Conservation (phyloP, 2,888 invertebrate species). For the Himalopsyche japonica region DNA sequence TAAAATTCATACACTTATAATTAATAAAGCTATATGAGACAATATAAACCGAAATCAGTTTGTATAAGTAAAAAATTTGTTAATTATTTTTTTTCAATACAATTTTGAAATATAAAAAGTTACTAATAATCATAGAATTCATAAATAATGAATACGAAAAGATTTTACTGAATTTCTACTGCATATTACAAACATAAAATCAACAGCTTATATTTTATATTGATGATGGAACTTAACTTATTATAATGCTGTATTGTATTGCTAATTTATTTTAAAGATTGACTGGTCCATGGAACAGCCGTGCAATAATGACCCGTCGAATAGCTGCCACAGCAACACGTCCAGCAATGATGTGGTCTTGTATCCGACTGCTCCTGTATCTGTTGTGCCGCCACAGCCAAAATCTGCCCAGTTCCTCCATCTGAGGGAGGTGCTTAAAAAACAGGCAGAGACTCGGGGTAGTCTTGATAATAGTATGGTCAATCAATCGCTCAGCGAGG, state of each 20-base stretch:
- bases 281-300: constrained; percentile 49
- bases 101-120: too few relatives aligned
- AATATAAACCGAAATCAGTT: too few relatives aligned
- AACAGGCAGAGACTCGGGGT: neutral
- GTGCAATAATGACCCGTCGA: constrained; percentile 52
- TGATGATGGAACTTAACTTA: too few relatives aligned
- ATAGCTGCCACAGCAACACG: constrained; percentile 44
- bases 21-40: too few relatives aligned
- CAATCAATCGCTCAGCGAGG: neutral
- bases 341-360: constrained; percentile 18
- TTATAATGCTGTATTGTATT: neutral
- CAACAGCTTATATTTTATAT: too few relatives aligned
- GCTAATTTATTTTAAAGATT: constrained; percentile 40
- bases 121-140: too few relatives aligned
- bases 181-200: too few relatives aligned
- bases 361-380: neutral
- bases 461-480: neutral
- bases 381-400: neutral
- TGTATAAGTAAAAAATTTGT: too few relatives aligned
- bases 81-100: too few relatives aligned
- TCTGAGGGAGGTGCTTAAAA: constrained; percentile 28
- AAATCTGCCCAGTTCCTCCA: constrained; percentile 9
- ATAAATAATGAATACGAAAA: too few relatives aligned
- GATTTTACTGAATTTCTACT: too few relatives aligned
- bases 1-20: too few relatives aligned